These are phyloP conservation scores for Leptogaster cylindrica DNA, from an alignment of 2,888 invertebrate genomes.

Conservation along the genomic window DNA sequence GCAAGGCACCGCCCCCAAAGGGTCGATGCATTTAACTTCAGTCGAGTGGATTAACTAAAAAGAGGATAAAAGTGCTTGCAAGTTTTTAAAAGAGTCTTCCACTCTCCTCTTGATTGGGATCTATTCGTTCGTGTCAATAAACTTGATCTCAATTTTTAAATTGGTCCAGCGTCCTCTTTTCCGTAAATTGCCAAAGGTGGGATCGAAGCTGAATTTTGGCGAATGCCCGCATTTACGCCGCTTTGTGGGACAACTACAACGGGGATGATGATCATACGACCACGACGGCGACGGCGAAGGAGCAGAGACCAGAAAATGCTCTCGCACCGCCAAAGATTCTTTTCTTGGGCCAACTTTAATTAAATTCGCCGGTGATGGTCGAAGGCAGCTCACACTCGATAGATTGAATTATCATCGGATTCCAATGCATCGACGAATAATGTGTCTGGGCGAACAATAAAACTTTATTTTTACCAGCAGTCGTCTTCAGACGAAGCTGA, in stretches of 20 bases:
- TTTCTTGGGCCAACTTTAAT: constrained; percentile 16
- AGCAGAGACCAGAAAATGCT: too few species aligned
- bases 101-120: too few species aligned
- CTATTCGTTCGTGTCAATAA: constrained; percentile 18
- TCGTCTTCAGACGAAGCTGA: not conserved
- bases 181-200: not conserved
- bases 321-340: too few species aligned
- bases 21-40: not conserved
- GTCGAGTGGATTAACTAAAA: too few species aligned
- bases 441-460: not conserved
- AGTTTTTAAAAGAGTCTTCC: not conserved
- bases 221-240: too few species aligned
- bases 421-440: not conserved
- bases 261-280: too few species aligned
- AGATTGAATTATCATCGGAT: constrained; percentile 19
- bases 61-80: not conserved
- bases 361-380: too few species aligned
- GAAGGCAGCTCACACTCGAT: not conserved
- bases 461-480: constrained; percentile 10
- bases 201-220: constrained; percentile 2
- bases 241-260: too few species aligned
- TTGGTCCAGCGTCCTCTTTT: too few species aligned
- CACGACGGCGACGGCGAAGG: too few species aligned
- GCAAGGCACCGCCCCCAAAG: not conserved
- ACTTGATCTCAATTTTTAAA: too few species aligned